Conservation (phyloP, 2,888 invertebrate genomes). For the Mythimna impura region DNA sequence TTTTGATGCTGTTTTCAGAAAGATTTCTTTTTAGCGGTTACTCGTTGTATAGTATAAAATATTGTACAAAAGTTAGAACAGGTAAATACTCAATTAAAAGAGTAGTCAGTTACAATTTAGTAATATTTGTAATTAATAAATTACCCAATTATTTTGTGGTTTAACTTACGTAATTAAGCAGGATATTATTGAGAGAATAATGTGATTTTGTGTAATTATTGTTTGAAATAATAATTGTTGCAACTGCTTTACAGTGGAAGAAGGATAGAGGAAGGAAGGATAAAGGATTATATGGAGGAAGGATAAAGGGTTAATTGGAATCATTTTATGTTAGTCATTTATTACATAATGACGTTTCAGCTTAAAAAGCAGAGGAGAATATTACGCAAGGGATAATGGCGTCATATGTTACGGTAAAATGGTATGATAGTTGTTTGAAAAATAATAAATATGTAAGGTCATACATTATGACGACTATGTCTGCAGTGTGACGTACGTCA, state of each 20-base stretch:
- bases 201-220: neutral
- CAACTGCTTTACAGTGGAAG: neutral
- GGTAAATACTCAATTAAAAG: too few species aligned
- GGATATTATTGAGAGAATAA: neutral
- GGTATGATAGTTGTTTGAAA: neutral
- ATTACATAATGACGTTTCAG: neutral
- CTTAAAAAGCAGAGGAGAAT: neutral
- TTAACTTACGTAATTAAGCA: neutral
- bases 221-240: neutral
- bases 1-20: too few species aligned
- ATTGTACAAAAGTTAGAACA: too few species aligned
- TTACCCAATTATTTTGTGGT: neutral
- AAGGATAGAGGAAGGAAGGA: too few species aligned
- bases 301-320: neutral
- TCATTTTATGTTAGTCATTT: neutral
- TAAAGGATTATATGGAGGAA: neutral
- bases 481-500: neutral
- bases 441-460: too few species aligned
- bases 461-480: neutral
- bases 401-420: neutral
- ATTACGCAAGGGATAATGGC: neutral
- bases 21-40: too few species aligned
- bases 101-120: too few species aligned
- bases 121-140: neutral
- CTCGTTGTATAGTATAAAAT: too few species aligned